Evolutionary conservation across 2,113 vertebrate species (phyloP).

Genomic region (Notiomystis cincta): DNA sequence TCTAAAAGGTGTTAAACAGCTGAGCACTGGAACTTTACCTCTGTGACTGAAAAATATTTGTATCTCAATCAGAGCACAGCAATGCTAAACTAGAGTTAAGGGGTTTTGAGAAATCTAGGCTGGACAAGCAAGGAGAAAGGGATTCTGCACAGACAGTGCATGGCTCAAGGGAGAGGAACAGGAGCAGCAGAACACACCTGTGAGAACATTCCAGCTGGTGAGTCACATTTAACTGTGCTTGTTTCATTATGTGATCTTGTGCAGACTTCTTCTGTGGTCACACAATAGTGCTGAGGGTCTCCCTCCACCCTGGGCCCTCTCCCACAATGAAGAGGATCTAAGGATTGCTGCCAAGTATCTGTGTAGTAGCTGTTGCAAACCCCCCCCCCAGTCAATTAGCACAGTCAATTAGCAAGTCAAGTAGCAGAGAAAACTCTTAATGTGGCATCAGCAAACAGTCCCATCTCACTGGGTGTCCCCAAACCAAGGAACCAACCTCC

Average conservation of each 20-base stretch:
- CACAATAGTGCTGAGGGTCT: fast-evolving
- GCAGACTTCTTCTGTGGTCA: not conserved
- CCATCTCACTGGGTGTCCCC: fast-evolving
- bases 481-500: not conserved
- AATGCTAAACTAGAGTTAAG: not conserved
- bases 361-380: not conserved
- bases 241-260: not conserved
- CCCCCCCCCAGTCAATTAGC: not conserved
- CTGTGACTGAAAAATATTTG: not conserved
- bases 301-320: not conserved
- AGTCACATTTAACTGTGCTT: not conserved
- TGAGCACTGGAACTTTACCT: not conserved
- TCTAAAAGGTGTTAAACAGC: not conserved
- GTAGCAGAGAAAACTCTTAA: not conserved
- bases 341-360: not conserved
- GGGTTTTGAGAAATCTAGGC: not conserved
- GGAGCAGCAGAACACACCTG: not conserved
- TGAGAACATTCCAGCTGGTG: not conserved
- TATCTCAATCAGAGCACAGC: not conserved
- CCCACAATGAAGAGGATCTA: not conserved
- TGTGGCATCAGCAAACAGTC: not conserved
- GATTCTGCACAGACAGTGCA: not conserved
- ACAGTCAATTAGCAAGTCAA: not conserved
- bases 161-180: not conserved
- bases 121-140: not conserved